Base-by-base conservation (phyloP, 2,797 vertebrate genomes). In the Pogonophryne albipinna region DNA sequence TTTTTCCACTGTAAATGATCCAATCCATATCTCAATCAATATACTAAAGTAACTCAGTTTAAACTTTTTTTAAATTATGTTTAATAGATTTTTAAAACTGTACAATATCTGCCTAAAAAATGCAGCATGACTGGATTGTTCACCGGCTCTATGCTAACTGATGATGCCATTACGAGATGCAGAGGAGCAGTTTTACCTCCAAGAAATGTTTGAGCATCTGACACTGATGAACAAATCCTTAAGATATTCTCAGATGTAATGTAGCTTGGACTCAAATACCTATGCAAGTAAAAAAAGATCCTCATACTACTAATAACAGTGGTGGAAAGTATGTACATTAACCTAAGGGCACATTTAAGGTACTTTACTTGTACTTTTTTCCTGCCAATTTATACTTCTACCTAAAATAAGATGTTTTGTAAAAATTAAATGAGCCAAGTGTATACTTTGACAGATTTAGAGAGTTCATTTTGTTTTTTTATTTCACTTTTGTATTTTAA, bases 171-270 rank as follows among this genome's bases (percentile, higher is more conserved):
- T 31, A 14, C 38, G 14, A 44, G 20, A 68, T 67, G 1, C 66
- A 27, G 45, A 27, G 2, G 7, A 71, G n/a, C 20, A 46, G 66
- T 44, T 76, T 49, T 73, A 76, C 70, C 45, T 71, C 58, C 2
- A 19, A 53, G 44, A 86, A 71, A 83, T 41, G 66, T 77, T 78
- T 69, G 52, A 74, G 44, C 0, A 8, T 16, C 17, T 4, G 59
- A 67, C 41, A 9, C 27, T 23, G 10, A 12, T 55, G 52, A 12
- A 38, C 27, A 38, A 9, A 38, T 38, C 34, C 34, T 7, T 38
- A 7, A 38, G 0, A 38, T 38, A 27, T 46, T 60, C 44, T 46
- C 15, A 23, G 12, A 66, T 17, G 3, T 4, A 6, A 46, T 42
- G 58, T 10, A 52, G 57, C 61, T 59, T 47, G 20, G 50, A 41